Base-by-base conservation (phyloP, 30 jellyfish, hydroid and myxozoan species). In the Sanderia malayensis region DNA sequence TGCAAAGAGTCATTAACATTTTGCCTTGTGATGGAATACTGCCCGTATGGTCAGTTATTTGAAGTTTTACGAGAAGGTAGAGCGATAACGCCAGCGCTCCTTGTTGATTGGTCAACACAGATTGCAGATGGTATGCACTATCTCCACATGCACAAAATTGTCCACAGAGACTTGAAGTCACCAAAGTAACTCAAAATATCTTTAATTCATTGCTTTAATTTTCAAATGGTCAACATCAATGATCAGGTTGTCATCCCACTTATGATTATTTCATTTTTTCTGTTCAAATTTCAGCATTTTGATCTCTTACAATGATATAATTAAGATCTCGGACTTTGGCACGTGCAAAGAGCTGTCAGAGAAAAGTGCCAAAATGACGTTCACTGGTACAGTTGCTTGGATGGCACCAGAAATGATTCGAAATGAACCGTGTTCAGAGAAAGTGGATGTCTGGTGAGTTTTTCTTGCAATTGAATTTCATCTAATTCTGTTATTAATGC, bases 311-410 rank as follows among this genome's bases (percentile, higher is more conserved):
- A 85, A 93, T 63, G 95, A 93, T 74, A 84, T 86, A 44, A 71
- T 93, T 19, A 93, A 93, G 62, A 93, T 93, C 64, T 81, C 99
- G 4, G 99, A 93, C 53, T 93, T 93, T 71, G 96, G 96, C 13
- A 93, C 99, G 18, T 93, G 96, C 77, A 93, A 93, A 44, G 97
- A 93, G 28, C 62, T 93, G 61, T 76, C 96, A 30, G 99, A 93
- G 46, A 93, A 85, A 77, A 93, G 99, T 79, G 95, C 99, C 13
- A 93, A 93, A 67, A 93, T 93, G 99, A 93, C 99, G 13, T 93
- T 93, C 58, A 86, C 99, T 20, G 99, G 99, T 31, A 93, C 99
- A 8, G 99, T 93, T 33, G 93, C 99, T 30, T 93, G 99, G 99
- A 93, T 93, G 99, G 96, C 99, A 21, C 99, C 99, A 49, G 99